Evolutionary conservation across 2,113 vertebrate species (phyloP), one percentile per base, ranked within the genome.

Genomic region (Phainopepla nitens): DNA sequence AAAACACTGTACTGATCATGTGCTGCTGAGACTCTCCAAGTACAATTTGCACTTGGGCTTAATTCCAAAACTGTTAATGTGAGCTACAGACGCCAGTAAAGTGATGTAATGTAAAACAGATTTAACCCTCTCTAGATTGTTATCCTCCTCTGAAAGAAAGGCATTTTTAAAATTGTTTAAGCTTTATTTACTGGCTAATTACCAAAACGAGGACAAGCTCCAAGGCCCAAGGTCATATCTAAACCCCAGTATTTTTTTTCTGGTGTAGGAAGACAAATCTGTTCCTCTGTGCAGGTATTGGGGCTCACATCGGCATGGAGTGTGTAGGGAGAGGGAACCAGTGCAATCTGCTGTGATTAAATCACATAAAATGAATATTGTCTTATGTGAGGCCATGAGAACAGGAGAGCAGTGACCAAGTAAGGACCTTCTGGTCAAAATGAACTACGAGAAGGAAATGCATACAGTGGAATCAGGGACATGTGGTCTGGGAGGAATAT

Each of bases 1-100:
- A 77, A 96, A 90, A 83, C 2, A 7, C 82, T 60, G 60, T 66
- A 7, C 83, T 64, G 87, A 91, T 95, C 81, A 61, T 47, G 94
- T 96, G 90, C 90, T 90, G 86, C 94, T 53, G 86, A 95, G 88
- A 68, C 60, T 95, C 93, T 96, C 93, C 93, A 90, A 96, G 88
- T 91, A 89, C 96, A 97, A 92, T 96, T 96, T 95, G 94, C 92
- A 0, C 92, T 94, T 92, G 92, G 93, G 96, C 94, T 93, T 83
- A 53, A 56, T 92, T 97, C 96, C 96, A 96, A 18, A 90, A 12
- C 65, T 95, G 90, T 95, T 95, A 90, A 90, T 95, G 85, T 92
- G 93, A 95, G 80, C 93, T 93, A 41, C 92, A 86, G 87, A 36
- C 94, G 94, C 90, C 93, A 96, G 69, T 86, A 22, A 68, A 94